These are phyloP conservation scores for Amia ocellicauda DNA, from an alignment of 2,113 vertebrate genomes.

Conservation along the genomic window DNA sequence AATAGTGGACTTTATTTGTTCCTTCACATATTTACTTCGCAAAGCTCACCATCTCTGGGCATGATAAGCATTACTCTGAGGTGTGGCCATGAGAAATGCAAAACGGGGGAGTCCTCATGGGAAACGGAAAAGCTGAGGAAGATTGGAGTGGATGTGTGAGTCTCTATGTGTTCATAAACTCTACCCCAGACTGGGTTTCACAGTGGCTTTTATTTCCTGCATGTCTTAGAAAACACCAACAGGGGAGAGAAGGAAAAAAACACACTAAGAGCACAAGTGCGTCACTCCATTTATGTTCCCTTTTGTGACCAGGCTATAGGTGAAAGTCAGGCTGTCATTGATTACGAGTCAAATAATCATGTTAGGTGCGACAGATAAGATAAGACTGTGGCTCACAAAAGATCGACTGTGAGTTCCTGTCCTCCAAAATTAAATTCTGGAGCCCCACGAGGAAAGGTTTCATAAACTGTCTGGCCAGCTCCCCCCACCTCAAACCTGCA, in stretches of 20 bases:
- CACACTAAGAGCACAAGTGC: neutral
- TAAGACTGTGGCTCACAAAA: conserved; percentile 12
- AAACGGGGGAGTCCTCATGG: too few relatives aligned
- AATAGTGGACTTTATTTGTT: too few relatives aligned
- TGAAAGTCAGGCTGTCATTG: conserved; percentile 16
- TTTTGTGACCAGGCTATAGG: conserved; percentile 13
- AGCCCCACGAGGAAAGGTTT: conserved; percentile 17
- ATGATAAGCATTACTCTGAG: too few relatives aligned
- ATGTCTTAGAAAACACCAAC: neutral
- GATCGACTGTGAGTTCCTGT: conserved; percentile 21
- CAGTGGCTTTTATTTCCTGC: neutral
- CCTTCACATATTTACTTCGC: too few relatives aligned
- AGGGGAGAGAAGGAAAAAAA: neutral
- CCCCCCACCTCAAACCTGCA: neutral
- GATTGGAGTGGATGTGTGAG: too few relatives aligned
- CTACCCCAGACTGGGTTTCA: too few relatives aligned
- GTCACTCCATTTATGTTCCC: conserved; percentile 3
- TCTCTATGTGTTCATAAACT: too few relatives aligned
- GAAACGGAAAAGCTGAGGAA: too few relatives aligned
- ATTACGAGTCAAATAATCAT: conserved; percentile 1
- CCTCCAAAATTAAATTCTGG: conserved; percentile 23
- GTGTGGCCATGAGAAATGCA: neutral
- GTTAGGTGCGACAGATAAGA: conserved; percentile 21
- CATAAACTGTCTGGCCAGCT: conserved; percentile 17
- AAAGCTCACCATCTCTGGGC: neutral